Evolutionary conservation across 2,888 invertebrate species (phyloP).

Genomic region (Zele albiditarsus): DNA sequence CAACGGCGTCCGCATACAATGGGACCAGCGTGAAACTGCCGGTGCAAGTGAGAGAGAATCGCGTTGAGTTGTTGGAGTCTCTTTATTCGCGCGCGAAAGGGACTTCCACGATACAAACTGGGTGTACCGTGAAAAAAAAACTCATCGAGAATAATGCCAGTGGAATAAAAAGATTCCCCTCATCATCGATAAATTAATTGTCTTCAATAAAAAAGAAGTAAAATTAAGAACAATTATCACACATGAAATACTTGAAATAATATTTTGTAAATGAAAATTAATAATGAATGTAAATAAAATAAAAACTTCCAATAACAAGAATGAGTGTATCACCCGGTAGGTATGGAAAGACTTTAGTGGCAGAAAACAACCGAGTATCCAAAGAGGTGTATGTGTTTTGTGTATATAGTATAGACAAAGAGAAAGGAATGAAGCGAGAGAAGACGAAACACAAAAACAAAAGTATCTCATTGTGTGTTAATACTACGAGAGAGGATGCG

Average conservation of each 20-base stretch:
- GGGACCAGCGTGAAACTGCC: conserved; percentile 57
- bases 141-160: neutral
- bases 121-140: conserved; percentile 45
- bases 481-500: conserved; percentile 62
- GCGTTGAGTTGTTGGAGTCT: conserved; percentile 51
- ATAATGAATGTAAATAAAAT: conserved; percentile 39
- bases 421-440: conserved; percentile 55
- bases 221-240: neutral
- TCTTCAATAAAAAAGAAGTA: neutral
- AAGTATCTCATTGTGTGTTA: conserved; percentile 74
- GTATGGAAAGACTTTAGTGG: conserved; percentile 49
- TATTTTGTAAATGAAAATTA: neutral
- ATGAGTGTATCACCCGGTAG: conserved; percentile 40
- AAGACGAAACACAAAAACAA: conserved; percentile 64
- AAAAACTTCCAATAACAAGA: conserved; percentile 37
- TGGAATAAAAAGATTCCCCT: neutral
- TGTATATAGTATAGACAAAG: conserved; percentile 5
- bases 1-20: conserved; percentile 70
- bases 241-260: neutral
- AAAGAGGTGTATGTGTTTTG: neutral
- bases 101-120: conserved; percentile 46
- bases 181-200: neutral
- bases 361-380: conserved; percentile 17
- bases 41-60: conserved; percentile 58
- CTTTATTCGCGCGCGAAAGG: conserved; percentile 39